Evolutionary conservation across 2,888 invertebrate species (phyloP), one percentile per base, ranked within the genome.

Genomic region (Copidosoma aretas): DNA sequence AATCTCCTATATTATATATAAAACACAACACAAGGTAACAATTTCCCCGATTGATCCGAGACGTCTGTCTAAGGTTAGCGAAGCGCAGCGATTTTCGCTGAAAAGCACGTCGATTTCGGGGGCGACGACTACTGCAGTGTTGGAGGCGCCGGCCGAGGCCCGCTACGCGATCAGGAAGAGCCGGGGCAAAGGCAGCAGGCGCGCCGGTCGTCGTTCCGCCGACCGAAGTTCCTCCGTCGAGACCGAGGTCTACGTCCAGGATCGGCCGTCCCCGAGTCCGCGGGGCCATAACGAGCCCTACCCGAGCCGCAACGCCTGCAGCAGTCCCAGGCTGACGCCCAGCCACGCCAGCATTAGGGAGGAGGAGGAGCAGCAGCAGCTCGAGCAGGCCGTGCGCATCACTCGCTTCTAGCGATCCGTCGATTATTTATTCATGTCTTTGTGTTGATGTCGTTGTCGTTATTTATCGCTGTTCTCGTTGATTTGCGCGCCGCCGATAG

Each of bases 191-290:
- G 21, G 2, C 17, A n/a, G 3, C 56, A 39, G 19, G 71, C 65
- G 51, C 73, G 32, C 74, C 41, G 46, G 46, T 52, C 52, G 19
- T 52, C 52, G 19, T 21, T 21, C n/a, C 10, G 19, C n/a, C 52
- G 19, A 1, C 52, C 52, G 4, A 52, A 75, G 75, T 59, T 78
- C 75, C 41, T 78, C 78, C 65, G 75, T 77, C 58, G 80, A 80
- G 72, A 80, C 79, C 17, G 80, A 80, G 71, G 77, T 80, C 25
- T 80, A 80, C 75, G 78, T 80, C 51, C 78, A 81, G 69, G 77
- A 76, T 52, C 76, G 74, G 53, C 64, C 77, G 14, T 76, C 79
- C 1, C 75, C 79, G 1, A 64, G 8, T 60, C 73, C 73, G 10
- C 76, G 73, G 59, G 75, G 75, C 14, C 79, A 77, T 25, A 75